Evolutionary conservation across 2,797 vertebrate species (phyloP).

Genomic region (Delichon dasypus): DNA sequence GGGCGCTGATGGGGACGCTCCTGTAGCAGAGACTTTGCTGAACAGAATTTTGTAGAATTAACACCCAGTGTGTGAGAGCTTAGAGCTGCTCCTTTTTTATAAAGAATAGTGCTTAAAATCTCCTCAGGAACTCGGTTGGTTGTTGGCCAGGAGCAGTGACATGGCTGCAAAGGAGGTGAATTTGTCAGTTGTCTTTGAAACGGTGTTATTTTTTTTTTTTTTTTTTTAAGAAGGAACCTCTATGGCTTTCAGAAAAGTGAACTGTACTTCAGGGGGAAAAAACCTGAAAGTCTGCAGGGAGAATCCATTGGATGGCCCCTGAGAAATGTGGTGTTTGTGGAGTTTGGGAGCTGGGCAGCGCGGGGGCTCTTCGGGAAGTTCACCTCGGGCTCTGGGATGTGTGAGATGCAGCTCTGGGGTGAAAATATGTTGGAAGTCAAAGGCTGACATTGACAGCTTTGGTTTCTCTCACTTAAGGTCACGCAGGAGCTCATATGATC

Average conservation of each 20-base stretch:
- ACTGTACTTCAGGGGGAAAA: not conserved
- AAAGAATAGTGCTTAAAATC: not conserved
- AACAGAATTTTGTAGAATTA: fast-evolving
- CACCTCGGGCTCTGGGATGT: not conserved
- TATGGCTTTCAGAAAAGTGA: not conserved
- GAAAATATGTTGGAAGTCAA: not conserved
- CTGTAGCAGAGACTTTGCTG: not conserved
- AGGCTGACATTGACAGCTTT: not conserved
- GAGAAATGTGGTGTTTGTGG: not conserved
- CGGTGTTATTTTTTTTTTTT: fast-evolving
- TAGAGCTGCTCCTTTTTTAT: not conserved
- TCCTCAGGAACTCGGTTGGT: fast-evolving
- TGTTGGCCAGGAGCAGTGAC: not conserved
- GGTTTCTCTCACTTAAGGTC: not conserved
- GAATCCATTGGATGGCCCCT: fast-evolving
- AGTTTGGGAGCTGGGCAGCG: fast-evolving
- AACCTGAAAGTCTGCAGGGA: fast-evolving
- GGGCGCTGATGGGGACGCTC: not conserved
- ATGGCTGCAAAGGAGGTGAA: not conserved
- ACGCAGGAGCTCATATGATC: not conserved
- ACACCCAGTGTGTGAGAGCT: fast-evolving
- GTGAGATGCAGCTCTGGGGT: not conserved
- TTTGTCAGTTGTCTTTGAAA: not conserved
- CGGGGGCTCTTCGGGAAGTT: not conserved
- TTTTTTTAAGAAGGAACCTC: not conserved